These are phyloP conservation scores for Melikaiella ostensackeni DNA, from an alignment of 2,888 invertebrate genomes.

Conservation along the genomic window DNA sequence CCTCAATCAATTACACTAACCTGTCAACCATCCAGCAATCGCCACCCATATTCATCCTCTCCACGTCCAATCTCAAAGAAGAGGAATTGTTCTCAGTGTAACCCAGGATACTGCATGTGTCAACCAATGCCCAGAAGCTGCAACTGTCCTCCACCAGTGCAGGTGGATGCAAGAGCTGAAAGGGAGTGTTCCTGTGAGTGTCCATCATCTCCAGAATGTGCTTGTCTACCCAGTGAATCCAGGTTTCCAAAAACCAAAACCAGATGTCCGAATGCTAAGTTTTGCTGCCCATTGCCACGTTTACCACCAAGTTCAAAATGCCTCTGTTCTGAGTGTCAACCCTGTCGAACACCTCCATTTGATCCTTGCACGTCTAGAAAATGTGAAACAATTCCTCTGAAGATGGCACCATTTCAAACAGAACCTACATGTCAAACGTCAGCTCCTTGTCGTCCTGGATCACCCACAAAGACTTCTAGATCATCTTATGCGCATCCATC, in stretches of 20 bases:
- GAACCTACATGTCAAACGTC: background rate
- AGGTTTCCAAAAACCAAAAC: conserved; percentile 58
- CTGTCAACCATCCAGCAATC: background rate
- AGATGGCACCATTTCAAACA: conserved; percentile 45
- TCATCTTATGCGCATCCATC: background rate
- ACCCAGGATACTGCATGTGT: conserved; percentile 59
- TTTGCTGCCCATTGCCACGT: conserved; percentile 59
- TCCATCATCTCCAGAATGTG: conserved; percentile 62
- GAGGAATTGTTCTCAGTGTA: conserved; percentile 56
- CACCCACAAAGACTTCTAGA: conserved; percentile 18
- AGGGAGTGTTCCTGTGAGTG: conserved; percentile 64
- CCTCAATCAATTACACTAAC: background rate
- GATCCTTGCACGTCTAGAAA: conserved; percentile 57
- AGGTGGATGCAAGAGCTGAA: conserved; percentile 60
- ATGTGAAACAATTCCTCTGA: conserved; percentile 49
- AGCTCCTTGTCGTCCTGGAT: conserved; percentile 50
- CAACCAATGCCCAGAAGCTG: conserved; percentile 63
- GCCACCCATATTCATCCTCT: conserved; percentile 52
- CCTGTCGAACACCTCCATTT: conserved; percentile 57
- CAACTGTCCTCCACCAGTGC: conserved; percentile 66
- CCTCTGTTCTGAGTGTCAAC: conserved; percentile 55
- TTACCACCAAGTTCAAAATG: conserved; percentile 59
- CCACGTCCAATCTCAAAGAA: conserved; percentile 56
- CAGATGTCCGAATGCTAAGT: conserved; percentile 59
- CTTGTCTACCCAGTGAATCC: conserved; percentile 65